These are phyloP conservation scores for Epicauta chinensis DNA, from an alignment of 1,140 invertebrate genomes.

Conservation along the genomic window DNA sequence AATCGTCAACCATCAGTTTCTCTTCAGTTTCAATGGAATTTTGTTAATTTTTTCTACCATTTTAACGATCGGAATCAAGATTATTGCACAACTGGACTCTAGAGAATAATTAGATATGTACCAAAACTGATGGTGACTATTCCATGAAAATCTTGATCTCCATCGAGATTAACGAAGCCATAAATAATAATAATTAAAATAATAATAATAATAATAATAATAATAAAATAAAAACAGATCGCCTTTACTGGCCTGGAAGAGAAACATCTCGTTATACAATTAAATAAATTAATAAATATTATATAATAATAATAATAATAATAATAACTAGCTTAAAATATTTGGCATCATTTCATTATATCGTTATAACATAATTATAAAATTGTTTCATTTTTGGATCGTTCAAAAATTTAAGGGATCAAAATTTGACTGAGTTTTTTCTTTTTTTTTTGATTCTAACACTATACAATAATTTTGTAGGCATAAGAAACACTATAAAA, in stretches of 20 bases:
- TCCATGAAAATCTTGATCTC: too few relatives aligned
- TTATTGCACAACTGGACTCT: too few relatives aligned
- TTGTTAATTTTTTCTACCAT: too few relatives aligned
- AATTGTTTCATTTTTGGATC: conserved; percentile 24
- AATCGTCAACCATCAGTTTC: too few relatives aligned
- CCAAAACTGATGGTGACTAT: too few relatives aligned
- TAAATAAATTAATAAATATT: conserved; percentile 17
- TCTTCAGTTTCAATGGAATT: too few relatives aligned
- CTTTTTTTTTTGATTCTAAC: conserved; percentile 27
- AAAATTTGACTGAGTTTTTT: too few relatives aligned
- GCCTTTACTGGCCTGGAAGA: conserved; percentile 26
- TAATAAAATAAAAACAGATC: neutral
- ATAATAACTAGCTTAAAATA: conserved; percentile 31
- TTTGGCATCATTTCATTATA: conserved; percentile 38
- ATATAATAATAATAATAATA: conserved; percentile 20
- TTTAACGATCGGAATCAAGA: too few relatives aligned
- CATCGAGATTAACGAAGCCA: too few relatives aligned
- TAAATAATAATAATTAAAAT: neutral
- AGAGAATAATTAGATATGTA: too few relatives aligned
- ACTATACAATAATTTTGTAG: conserved; percentile 37
- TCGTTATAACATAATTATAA: conserved; percentile 36
- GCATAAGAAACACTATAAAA: conserved; percentile 34
- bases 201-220: neutral
- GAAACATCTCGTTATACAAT: conserved; percentile 18
- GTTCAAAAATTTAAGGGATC: conserved; percentile 27